Base-by-base conservation (phyloP, 2,888 invertebrate species). In the Epinotia bilunana region DNA sequence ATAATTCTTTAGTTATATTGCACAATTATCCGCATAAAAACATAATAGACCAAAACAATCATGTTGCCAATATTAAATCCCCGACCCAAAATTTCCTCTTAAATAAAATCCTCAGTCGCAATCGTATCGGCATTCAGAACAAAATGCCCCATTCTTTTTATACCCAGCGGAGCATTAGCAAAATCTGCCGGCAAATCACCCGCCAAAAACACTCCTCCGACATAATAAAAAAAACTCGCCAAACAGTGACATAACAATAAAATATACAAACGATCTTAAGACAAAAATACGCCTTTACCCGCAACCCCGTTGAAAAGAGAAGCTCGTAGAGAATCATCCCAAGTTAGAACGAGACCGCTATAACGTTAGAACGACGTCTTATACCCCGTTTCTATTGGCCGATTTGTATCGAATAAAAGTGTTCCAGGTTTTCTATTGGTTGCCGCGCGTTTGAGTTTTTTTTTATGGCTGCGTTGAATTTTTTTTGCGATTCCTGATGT, bases 401-500 rank as follows among this genome's bases (percentile, higher is more conserved):
- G 84, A 85, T 86, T 84, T 87, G 88, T 86, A 85, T 86, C 86
- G 86, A 84, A 85, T 86, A 87, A 88, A 87, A 88, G 81, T 84
- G 84, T 83, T 78, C 80, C 80, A 81, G 80, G 73, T 77, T 74
- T 79, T 79, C 80, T 82, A 87, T 87, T 87, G 87, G 88, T 78
- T 73, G 81, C 79, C 68, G 77, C 67, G 77, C 70, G 64, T 60
- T 74, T 74, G 64, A 53, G 65, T 60, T 77, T 83, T 87, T 23
- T 83, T 80, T 83, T 83, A 84, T 84, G 80, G 81, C 82, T 76
- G 79, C 81, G 78, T 79, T 82, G 13, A 61, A 7, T 82, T 77
- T 82, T 82, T 86, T 88, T 89, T 87, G 87, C 83, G 86, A 86
- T 86, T 84, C 84, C 85, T 87, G 87, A 87, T 85, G 87, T 90